Evolutionary conservation across 2,113 vertebrate species (phyloP).

Genomic region (Sitta europaea): DNA sequence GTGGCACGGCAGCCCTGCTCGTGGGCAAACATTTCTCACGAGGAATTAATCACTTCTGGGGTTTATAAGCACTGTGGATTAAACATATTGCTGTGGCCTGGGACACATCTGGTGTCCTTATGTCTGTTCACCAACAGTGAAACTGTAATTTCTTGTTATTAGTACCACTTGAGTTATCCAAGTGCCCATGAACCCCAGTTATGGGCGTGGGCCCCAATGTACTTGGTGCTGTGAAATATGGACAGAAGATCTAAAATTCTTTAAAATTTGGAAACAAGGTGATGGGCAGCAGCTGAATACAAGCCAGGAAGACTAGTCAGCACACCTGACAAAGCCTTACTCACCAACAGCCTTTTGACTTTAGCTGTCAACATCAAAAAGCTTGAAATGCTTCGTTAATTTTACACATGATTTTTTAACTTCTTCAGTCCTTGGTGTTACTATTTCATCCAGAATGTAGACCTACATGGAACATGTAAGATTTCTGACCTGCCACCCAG

Average conservation of each 20-base stretch:
- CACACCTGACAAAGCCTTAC: background rate
- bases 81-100: background rate
- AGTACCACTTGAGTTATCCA: background rate
- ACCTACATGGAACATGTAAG: background rate
- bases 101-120: background rate
- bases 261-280: background rate
- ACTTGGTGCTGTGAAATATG: background rate
- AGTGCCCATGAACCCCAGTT: background rate
- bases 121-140: background rate
- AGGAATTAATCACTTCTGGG: background rate
- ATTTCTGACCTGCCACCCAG: background rate
- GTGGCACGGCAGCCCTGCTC: background rate
- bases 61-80: background rate
- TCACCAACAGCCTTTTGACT: background rate
- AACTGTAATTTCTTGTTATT: background rate
- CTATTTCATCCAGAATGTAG: background rate
- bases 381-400: background rate
- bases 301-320: background rate
- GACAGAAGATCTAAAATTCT: background rate
- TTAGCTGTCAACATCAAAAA: background rate
- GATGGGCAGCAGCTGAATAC: background rate
- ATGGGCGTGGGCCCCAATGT: no score
- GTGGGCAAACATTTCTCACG: background rate
- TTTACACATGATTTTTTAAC: background rate
- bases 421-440: background rate